phyloP scores from a whole-genome alignment of 2,113 vertebrate genomes.

The Paralichthys olivaceus region DNA sequence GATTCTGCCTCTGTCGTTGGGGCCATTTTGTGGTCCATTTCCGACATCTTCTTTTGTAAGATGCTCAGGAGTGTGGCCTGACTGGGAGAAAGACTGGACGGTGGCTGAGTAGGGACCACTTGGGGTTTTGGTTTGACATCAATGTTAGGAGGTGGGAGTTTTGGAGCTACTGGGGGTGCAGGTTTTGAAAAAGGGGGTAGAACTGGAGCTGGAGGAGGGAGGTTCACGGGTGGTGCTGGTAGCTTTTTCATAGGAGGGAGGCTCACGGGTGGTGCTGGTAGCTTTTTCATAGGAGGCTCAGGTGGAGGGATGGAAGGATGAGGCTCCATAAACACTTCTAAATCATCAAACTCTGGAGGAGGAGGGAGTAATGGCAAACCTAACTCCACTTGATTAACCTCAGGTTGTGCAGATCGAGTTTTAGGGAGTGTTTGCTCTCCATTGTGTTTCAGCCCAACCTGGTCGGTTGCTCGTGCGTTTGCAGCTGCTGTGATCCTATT shows the following conservation, averaged over 20 bases:
- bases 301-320: conserved; percentile 61
- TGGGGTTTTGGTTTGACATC: conserved; percentile 59
- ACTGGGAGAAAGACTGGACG: conserved; percentile 53
- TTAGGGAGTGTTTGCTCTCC: conserved; percentile 6
- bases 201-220: background rate
- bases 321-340: conserved; percentile 43
- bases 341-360: conserved; percentile 88
- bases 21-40: conserved; percentile 81
- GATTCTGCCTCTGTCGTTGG: conserved; percentile 58
- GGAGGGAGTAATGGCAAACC: conserved; percentile 88
- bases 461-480: conserved; percentile 16
- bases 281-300: conserved; percentile 62
- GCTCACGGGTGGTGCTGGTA: background rate
- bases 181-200: conserved; percentile 14
- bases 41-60: conserved; percentile 85
- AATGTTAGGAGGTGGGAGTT: conserved; percentile 24
- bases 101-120: conserved; percentile 12
- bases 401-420: conserved; percentile 23
- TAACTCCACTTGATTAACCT: conserved; percentile 61
- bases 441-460: conserved; percentile 25
- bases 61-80: conserved; percentile 83
- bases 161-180: conserved; percentile 53
- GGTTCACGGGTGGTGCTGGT: background rate
- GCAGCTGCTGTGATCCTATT: background rate
- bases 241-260: conserved; percentile 54